phyloP scores from a whole-genome alignment of 2,797 vertebrate genomes.

The Gobio occitaniae region DNA sequence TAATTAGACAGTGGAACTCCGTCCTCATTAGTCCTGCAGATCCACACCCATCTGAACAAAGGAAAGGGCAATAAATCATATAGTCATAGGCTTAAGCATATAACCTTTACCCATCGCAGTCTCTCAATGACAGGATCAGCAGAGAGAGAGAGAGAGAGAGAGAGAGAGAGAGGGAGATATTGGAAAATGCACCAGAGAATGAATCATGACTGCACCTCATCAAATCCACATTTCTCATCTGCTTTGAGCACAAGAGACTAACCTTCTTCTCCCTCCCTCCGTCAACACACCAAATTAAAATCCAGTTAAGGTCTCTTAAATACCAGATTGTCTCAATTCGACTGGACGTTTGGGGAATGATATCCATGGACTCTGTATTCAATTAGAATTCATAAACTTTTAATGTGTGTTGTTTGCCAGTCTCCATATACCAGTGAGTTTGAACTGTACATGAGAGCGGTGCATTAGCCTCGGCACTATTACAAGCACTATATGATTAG shows the following conservation, averaged over 20 bases:
- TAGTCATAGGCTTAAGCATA: slow-evolving; percentile 51
- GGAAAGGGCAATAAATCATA: slow-evolving; percentile 59
- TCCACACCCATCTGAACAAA: slow-evolving; percentile 45
- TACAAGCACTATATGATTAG: background rate
- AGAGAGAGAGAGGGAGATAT: slow-evolving; percentile 38
- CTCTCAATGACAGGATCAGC: slow-evolving; percentile 45
- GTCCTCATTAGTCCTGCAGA: slow-evolving; percentile 46
- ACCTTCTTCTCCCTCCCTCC: slow-evolving; percentile 14
- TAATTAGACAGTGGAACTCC: slow-evolving; percentile 36
- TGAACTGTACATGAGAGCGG: background rate
- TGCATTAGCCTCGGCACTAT: background rate
- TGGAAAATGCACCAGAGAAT: slow-evolving; percentile 37
- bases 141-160: slow-evolving; percentile 28
- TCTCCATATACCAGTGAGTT: background rate
- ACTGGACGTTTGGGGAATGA: slow-evolving; percentile 10
- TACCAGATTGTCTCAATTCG: slow-evolving; percentile 21
- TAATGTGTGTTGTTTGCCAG: background rate
- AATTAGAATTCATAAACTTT: slow-evolving; percentile 17
- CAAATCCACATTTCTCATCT: slow-evolving; percentile 53
- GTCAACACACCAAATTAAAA: slow-evolving; percentile 42
- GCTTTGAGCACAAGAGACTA: slow-evolving; percentile 22
- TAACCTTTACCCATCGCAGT: slow-evolving; percentile 58
- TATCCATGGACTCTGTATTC: slow-evolving; percentile 9
- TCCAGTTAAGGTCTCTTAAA: slow-evolving; percentile 39
- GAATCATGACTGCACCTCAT: slow-evolving; percentile 55